Evolutionary conservation across 2,888 invertebrate species (phyloP).

Genomic region (Campoplex capitator): DNA sequence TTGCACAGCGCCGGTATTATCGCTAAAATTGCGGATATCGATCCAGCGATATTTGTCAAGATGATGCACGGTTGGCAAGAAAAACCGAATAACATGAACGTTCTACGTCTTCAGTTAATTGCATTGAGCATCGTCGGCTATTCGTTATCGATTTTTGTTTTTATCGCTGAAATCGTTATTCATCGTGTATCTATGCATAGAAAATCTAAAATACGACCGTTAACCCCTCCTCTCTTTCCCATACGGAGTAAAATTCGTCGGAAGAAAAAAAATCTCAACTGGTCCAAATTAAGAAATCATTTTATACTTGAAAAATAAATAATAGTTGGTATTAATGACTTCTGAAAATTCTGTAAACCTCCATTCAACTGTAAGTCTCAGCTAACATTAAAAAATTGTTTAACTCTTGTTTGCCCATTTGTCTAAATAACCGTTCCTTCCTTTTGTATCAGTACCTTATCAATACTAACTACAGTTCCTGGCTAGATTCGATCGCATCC

Average conservation of each 20-base stretch:
- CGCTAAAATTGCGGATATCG: not conserved
- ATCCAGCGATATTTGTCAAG: not conserved
- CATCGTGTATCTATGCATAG: not conserved
- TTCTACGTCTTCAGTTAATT: not conserved
- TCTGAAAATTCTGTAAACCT: no score
- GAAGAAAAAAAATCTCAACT: not conserved
- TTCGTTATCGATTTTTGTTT: not conserved
- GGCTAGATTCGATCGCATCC: no score
- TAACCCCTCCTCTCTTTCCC: not conserved
- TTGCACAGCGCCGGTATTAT: constrained; percentile 46
- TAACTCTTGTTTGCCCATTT: no score
- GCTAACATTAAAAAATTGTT: no score
- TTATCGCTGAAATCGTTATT: not conserved
- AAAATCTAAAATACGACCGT: not conserved
- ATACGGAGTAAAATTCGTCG: not conserved
- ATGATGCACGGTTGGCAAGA: not conserved
- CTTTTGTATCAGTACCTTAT: no score
- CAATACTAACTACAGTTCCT: no score
- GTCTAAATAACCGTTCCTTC: no score
- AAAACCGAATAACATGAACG: not conserved
- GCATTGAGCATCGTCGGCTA: not conserved
- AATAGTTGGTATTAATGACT: no score
- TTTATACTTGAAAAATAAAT: no score
- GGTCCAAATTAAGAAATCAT: no score
- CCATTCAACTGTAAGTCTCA: no score